Base-by-base conservation (phyloP, 2,888 invertebrate genomes). In the Lagria hirta region DNA sequence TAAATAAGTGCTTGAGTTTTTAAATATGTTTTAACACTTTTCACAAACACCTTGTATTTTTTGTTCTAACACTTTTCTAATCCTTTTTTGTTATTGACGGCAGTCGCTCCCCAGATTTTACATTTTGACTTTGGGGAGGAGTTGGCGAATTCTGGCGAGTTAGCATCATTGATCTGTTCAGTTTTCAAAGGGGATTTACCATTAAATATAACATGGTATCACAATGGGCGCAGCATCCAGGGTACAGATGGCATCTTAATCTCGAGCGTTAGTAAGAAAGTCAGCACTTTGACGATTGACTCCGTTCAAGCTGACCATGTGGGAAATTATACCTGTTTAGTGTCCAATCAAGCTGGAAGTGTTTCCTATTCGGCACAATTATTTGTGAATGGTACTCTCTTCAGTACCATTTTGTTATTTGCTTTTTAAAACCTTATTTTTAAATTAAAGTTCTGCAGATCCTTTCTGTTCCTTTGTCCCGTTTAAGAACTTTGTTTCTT, bases 141-240 rank as follows among this genome's bases (percentile, higher is more conserved):
- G 22, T 71, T 75, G 15, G 71, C 76, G 21, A 86, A 85, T 70
- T 82, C 83, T 50, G 83, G 84, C 57, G 86, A 88, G 69, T 75
- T 83, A 61, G 81, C 82, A 27, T 80, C 84, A 48, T 73, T 81
- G 11, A 81, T 80, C 36, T 86, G 86, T 65, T 78, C 84, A 47
- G 80, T 83, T 41, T 77, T 77, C 43, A 86, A 86, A 69, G 86
- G 86, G 32, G 86, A 86, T 68, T 68, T 81, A 30, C 84, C 84
- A 5, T 74, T 84, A 27, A 75, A 76, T 43, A 76, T 85, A 30
- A 70, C 73, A 11, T 85, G 84, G 84, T 73, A 75, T 12, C 77
- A 82, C 55, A 80, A 79, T 43, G 69, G 55, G 17, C 48, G 56
- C 20, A 70, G 71, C 45, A 73, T 79, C 36, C 71, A 41, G 8